phyloP scores from a whole-genome alignment of 2,888 invertebrate genomes.

The Lydus trimaculatus region DNA sequence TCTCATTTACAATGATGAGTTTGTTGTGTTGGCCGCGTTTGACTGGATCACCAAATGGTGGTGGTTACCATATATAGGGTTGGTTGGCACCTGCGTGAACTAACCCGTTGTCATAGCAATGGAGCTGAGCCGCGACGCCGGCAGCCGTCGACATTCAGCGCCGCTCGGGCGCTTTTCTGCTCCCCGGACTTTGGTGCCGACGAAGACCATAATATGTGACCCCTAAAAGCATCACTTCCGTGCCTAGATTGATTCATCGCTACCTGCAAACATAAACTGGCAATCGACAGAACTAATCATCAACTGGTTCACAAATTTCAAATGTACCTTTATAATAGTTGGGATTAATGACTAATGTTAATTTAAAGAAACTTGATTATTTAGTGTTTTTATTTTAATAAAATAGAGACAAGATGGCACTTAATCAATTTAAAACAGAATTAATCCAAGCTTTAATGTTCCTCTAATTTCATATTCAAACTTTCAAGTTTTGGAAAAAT shows the following conservation, averaged over 20 bases:
- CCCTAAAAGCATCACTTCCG: slow-evolving; percentile 31
- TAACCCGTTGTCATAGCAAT: slow-evolving; percentile 52
- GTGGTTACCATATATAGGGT: slow-evolving; percentile 49
- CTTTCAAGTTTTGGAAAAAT: background rate
- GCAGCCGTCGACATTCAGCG: slow-evolving; percentile 35
- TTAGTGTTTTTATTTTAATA: no score
- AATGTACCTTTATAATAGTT: background rate
- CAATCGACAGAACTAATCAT: background rate
- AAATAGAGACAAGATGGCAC: background rate
- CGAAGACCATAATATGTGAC: slow-evolving; percentile 17
- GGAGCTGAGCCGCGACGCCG: slow-evolving; percentile 50
- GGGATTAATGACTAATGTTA: background rate
- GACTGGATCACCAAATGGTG: slow-evolving; percentile 45
- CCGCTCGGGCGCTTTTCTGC: slow-evolving; percentile 26
- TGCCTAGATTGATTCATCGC: slow-evolving; percentile 30
- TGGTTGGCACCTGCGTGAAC: slow-evolving; percentile 53
- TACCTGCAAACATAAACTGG: slow-evolving; percentile 20
- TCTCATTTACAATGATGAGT: slow-evolving; percentile 31
- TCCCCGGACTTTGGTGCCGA: slow-evolving; percentile 23
- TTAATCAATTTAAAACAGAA: background rate
- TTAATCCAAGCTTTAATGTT: background rate
- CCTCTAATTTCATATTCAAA: background rate
- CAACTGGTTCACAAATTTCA: background rate
- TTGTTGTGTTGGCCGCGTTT: slow-evolving; percentile 28
- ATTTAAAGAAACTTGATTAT: background rate